Evolutionary conservation across 2,113 vertebrate genomes (phyloP).

Genomic region (Callorhinus ursinus): DNA sequence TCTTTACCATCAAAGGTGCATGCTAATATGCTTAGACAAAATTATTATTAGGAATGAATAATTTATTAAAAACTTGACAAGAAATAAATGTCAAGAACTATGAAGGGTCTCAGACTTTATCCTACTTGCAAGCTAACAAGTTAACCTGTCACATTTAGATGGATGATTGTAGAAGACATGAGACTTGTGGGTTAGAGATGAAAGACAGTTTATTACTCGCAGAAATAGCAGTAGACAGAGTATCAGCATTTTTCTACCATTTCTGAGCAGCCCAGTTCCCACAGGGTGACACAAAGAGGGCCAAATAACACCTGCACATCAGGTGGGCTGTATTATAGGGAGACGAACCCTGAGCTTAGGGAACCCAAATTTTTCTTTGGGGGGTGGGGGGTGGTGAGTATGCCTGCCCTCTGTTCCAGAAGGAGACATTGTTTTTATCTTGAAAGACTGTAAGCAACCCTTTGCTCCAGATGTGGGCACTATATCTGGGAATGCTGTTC

Average conservation of each 20-base stretch:
- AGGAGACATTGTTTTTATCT: neutral
- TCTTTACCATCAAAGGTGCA: neutral
- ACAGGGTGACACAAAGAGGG: neutral
- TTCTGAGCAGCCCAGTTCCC: neutral
- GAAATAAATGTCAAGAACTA: neutral
- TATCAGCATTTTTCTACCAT: neutral
- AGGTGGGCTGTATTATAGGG: neutral
- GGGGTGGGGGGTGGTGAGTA: rapidly evolving
- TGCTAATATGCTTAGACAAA: neutral
- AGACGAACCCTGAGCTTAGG: neutral
- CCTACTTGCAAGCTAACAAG: neutral
- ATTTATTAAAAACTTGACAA: neutral
- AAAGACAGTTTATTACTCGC: neutral
- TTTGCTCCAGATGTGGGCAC: neutral
- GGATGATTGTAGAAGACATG: neutral
- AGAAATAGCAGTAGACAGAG: neutral
- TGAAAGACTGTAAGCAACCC: neutral
- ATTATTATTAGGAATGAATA: neutral
- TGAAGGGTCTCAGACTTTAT: neutral
- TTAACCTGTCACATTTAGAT: neutral
- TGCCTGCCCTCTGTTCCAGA: neutral
- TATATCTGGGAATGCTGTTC: neutral
- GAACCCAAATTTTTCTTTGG: neutral
- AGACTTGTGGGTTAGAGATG: neutral
- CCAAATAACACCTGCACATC: neutral